These are phyloP conservation scores for Channallabes apus DNA, from an alignment of 2,797 vertebrate genomes.

Conservation along the genomic window DNA sequence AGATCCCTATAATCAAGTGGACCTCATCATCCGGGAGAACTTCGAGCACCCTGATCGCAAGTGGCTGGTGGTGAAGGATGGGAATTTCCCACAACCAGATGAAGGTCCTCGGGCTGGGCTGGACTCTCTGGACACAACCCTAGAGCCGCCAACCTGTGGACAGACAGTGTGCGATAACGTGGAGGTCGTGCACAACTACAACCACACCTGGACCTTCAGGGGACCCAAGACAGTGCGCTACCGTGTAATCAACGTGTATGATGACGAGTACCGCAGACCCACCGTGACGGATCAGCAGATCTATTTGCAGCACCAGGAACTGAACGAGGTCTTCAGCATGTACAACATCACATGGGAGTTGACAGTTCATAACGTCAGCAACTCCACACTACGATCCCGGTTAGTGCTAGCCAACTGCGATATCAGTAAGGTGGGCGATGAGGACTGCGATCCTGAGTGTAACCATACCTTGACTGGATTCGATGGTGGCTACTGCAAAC, in stretches of 20 bases:
- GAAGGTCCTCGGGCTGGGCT: slow-evolving; percentile 72
- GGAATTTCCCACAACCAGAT: slow-evolving; percentile 80
- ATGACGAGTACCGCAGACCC: slow-evolving; percentile 78
- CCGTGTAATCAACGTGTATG: slow-evolving; percentile 89
- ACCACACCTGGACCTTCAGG: slow-evolving; percentile 85
- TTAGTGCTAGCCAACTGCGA: slow-evolving; percentile 96
- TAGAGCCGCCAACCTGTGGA: slow-evolving; percentile 92
- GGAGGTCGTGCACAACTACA: slow-evolving; percentile 90
- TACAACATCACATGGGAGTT: slow-evolving; percentile 98
- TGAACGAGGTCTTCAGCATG: slow-evolving; percentile 86
- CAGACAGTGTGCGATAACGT: slow-evolving; percentile 93
- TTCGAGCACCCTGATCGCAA: slow-evolving; percentile 86
- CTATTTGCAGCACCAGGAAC: slow-evolving; percentile 89
- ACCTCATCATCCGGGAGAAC: slow-evolving; percentile 90
- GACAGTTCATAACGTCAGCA: slow-evolving; percentile 88
- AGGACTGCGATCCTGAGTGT: slow-evolving; percentile 90
- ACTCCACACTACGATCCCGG: slow-evolving; percentile 88
- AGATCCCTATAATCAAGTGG: slow-evolving; percentile 80
- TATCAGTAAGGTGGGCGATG: slow-evolving; percentile 91
- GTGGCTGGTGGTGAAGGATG: slow-evolving; percentile 84
- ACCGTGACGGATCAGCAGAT: slow-evolving; percentile 92
- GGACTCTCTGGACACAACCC: slow-evolving; percentile 82
- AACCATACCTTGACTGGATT: slow-evolving; percentile 93
- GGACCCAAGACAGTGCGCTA: slow-evolving; percentile 88
- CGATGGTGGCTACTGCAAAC: slow-evolving; percentile 88